Evolutionary conservation across 2,888 invertebrate genomes (phyloP).

Genomic region (Tinea semifulvella): DNA sequence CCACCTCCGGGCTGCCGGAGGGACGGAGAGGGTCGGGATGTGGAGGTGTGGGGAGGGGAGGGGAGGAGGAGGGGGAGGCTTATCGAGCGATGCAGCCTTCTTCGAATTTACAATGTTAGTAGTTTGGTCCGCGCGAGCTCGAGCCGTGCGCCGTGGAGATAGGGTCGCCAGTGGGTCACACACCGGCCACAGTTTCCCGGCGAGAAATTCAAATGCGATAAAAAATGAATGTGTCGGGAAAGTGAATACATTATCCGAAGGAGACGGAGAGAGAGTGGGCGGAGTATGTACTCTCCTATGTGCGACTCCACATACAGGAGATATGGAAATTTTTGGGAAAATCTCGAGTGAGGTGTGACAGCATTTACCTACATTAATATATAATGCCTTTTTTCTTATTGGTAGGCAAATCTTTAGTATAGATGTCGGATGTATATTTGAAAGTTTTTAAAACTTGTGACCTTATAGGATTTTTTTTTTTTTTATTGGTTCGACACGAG

Average conservation of each 20-base stretch:
- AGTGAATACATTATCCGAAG: slow-evolving; percentile 54
- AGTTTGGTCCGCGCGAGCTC: background rate
- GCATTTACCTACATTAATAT: too few relatives aligned
- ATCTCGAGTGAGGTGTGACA: too few relatives aligned
- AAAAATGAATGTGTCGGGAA: slow-evolving; percentile 61
- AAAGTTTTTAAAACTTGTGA: too few relatives aligned
- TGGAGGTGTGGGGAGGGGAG: background rate
- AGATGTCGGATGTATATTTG: too few relatives aligned
- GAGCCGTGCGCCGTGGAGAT: background rate
- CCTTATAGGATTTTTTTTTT: too few relatives aligned
- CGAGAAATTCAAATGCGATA: slow-evolving; percentile 66
- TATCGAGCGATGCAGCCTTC: slow-evolving; percentile 12
- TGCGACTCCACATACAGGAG: too few relatives aligned
- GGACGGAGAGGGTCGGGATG: background rate
- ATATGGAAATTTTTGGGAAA: too few relatives aligned
- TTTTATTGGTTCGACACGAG: too few relatives aligned
- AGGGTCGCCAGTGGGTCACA: slow-evolving; percentile 10
- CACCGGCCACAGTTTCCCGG: slow-evolving; percentile 46
- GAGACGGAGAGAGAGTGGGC: slow-evolving; percentile 33
- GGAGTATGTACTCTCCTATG: too few relatives aligned
- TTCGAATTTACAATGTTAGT: slow-evolving; percentile 12
- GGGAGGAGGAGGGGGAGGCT: slow-evolving; percentile 1
- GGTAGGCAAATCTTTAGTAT: too few relatives aligned
- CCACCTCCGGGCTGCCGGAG: background rate
- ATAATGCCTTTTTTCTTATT: too few relatives aligned